phyloP scores from a whole-genome alignment of 2,888 invertebrate species.

The Spilarctia lutea region DNA sequence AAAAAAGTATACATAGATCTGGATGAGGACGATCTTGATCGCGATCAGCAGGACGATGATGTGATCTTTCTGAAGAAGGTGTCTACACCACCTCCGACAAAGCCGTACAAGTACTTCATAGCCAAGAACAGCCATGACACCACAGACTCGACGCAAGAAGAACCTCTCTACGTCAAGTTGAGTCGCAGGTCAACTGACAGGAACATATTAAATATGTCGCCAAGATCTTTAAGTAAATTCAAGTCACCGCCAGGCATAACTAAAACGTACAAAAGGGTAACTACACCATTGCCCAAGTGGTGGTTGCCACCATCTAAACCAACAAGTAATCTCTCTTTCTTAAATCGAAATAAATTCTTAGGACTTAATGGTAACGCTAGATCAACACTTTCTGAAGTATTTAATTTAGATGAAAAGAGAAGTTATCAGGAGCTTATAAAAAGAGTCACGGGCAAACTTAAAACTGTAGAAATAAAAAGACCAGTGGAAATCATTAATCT shows the following conservation, averaged over 20 bases:
- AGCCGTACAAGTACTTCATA: conserved; percentile 69
- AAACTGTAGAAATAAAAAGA: conserved; percentile 59
- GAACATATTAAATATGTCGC: conserved; percentile 59
- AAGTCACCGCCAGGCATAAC: conserved; percentile 74
- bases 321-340: conserved; percentile 62
- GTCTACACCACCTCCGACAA: conserved; percentile 61
- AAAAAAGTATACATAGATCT: conserved; percentile 72
- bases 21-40: conserved; percentile 65
- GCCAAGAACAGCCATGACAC: conserved; percentile 54
- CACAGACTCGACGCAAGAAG: conserved; percentile 58
- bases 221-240: conserved; percentile 70
- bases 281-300: conserved; percentile 62
- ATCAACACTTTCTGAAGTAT: conserved; percentile 80
- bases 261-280: conserved; percentile 72
- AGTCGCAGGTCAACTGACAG: conserved; percentile 65
- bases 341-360: conserved; percentile 63
- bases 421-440: conserved; percentile 85
- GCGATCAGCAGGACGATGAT: conserved; percentile 68
- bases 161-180: conserved; percentile 67
- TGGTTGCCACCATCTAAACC: conserved; percentile 71
- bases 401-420: conserved; percentile 86
- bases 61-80: conserved; percentile 78
- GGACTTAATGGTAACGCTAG: conserved; percentile 71
- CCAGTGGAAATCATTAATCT: conserved; percentile 69
- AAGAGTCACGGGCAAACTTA: conserved; percentile 67